Evolutionary conservation across 2,113 vertebrate genomes (phyloP).

Genomic region (Lophius piscatorius): DNA sequence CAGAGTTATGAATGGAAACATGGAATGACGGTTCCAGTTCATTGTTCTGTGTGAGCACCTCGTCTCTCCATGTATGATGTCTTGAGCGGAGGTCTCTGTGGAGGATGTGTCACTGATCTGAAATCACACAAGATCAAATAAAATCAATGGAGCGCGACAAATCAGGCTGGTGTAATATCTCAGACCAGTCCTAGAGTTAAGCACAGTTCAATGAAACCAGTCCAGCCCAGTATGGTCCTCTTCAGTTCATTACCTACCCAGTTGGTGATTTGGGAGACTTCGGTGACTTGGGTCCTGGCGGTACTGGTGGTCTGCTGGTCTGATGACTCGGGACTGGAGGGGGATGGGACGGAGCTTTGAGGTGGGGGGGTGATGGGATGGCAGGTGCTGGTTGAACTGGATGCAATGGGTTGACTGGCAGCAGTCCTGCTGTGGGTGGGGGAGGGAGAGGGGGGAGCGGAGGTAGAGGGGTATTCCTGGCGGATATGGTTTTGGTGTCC

Average conservation of each 20-base stretch:
- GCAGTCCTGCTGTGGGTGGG: slow-evolving; percentile 14
- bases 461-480: slow-evolving; percentile 57
- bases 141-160: too few relatives aligned
- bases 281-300: slow-evolving; percentile 32
- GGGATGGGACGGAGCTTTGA: slow-evolving; percentile 42
- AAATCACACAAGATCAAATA: slow-evolving; percentile 30
- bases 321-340: slow-evolving; percentile 50
- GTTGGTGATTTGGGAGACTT: slow-evolving; percentile 31
- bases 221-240: neutral
- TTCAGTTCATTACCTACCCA: slow-evolving; percentile 35
- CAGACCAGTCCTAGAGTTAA: neutral
- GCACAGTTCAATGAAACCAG: neutral
- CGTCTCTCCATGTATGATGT: slow-evolving; percentile 67
- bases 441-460: slow-evolving; percentile 61
- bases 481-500: slow-evolving; percentile 32
- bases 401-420: slow-evolving; percentile 1
- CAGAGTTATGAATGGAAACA: neutral
- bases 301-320: slow-evolving; percentile 14
- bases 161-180: too few relatives aligned
- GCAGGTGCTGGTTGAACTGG: slow-evolving; percentile 11
- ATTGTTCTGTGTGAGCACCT: slow-evolving; percentile 61
- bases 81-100: slow-evolving; percentile 74
- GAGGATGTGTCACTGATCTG: slow-evolving; percentile 77
- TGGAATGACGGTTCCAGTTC: too few relatives aligned
- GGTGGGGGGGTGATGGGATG: slow-evolving; percentile 50